phyloP scores from a whole-genome alignment of 1,140 invertebrate genomes.

The Lanistes nyassanus region DNA sequence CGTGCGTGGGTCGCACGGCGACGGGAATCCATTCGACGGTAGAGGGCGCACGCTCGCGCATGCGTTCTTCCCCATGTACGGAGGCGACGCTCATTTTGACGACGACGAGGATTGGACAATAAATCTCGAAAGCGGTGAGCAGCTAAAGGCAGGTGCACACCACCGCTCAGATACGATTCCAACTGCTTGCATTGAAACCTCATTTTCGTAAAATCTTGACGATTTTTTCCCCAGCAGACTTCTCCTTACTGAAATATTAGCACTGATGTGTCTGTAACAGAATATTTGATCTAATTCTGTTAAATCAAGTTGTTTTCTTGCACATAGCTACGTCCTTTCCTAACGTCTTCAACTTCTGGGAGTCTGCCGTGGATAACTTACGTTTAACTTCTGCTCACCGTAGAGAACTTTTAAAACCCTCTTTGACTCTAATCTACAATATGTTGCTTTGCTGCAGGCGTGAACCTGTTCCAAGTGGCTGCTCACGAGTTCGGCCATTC shows the following conservation, averaged over 20 bases:
- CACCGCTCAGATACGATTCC: no score
- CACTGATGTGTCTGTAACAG: no score
- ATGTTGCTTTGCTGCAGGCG: constrained; percentile 43
- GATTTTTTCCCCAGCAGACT: no score
- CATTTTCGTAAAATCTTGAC: no score
- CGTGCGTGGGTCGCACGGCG: constrained; percentile 51
- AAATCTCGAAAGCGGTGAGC: constrained; percentile 36
- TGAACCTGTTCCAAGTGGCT: constrained; percentile 66
- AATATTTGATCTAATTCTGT: no score
- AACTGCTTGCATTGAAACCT: no score
- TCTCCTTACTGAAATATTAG: no score
- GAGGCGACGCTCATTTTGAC: constrained; percentile 74
- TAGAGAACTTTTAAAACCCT: no score
- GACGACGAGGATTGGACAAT: constrained; percentile 63
- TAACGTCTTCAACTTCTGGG: no score
- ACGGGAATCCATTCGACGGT: constrained; percentile 65
- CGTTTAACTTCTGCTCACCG: constrained; percentile 26
- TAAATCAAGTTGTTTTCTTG: no score
- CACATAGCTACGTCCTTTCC: no score
- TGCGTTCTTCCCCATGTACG: constrained; percentile 76
- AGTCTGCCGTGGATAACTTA: no score
- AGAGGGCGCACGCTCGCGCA: constrained; percentile 63
- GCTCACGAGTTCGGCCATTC: constrained; percentile 69
- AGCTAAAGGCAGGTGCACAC: background rate
- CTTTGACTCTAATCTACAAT: background rate